Evolutionary conservation across 2,888 invertebrate genomes (phyloP).

Genomic region (Endotricha flammealis): DNA sequence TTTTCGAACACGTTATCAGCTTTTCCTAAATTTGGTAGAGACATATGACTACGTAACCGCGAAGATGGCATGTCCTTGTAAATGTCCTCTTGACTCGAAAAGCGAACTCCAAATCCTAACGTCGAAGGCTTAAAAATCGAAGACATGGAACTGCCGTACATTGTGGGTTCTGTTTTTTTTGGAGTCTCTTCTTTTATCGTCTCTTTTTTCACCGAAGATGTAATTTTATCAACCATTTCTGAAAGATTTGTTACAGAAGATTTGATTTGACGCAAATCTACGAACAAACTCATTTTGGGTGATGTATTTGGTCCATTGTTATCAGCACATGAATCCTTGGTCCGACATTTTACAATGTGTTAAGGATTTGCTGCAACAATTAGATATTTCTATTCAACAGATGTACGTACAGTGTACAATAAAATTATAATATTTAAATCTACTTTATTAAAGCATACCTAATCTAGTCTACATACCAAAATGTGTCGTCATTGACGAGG

Average conservation of each 20-base stretch:
- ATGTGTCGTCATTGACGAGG: too few species aligned
- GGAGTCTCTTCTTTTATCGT: constrained; percentile 38
- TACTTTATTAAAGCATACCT: too few species aligned
- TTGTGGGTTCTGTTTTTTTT: constrained; percentile 42
- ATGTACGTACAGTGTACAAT: too few species aligned
- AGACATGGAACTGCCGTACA: constrained; percentile 35
- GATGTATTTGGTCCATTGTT: constrained; percentile 19
- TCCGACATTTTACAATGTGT: neutral
- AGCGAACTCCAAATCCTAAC: constrained; percentile 66
- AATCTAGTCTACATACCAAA: too few species aligned
- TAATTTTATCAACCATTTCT: constrained; percentile 71
- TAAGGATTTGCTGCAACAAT: constrained; percentile 19
- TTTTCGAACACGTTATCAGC: constrained; percentile 46
- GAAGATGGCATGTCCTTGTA: constrained; percentile 66
- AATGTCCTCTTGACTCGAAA: constrained; percentile 70
- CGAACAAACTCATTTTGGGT: constrained; percentile 66
- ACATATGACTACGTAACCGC: constrained; percentile 66
- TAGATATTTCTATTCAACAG: too few species aligned
- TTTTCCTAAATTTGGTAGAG: constrained; percentile 69
- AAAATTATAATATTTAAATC: too few species aligned
- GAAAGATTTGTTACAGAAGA: constrained; percentile 69
- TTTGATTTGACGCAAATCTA: constrained; percentile 70
- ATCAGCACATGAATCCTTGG: constrained; percentile 16
- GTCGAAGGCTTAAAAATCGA: constrained; percentile 63
- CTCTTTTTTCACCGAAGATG: constrained; percentile 48